Conservation (phyloP, 2,797 vertebrate species). For the Syngnathus acus region DNA sequence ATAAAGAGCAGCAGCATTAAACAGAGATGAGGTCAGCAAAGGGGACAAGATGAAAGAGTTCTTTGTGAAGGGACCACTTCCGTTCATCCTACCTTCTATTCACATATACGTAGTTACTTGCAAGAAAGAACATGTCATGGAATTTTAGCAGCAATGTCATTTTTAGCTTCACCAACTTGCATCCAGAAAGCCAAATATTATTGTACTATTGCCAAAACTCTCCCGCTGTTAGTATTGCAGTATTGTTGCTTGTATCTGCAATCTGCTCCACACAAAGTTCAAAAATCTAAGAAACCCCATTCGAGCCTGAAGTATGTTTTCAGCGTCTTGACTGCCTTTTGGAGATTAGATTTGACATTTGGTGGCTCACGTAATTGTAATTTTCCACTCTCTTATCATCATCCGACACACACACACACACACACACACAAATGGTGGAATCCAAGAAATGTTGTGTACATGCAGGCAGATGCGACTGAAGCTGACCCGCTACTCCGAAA, state of each 20-base stretch:
- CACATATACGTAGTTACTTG: neutral
- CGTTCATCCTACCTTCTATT: neutral
- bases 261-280: too few relatives aligned
- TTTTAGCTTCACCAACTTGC: neutral
- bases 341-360: neutral
- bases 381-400: conserved; percentile 4
- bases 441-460: conserved; percentile 47
- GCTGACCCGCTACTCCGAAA: conserved; percentile 44
- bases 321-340: neutral
- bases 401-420: neutral
- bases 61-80: conserved; percentile 4
- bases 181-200: neutral
- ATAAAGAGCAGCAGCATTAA: conserved; percentile 16
- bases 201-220: too few relatives aligned
- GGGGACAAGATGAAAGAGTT: conserved; percentile 9
- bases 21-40: conserved; percentile 13
- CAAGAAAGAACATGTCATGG: neutral
- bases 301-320: conserved; percentile 33
- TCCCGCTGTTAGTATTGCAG: too few relatives aligned
- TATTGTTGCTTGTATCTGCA: too few relatives aligned
- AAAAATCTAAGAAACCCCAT: conserved; percentile 36
- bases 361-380: neutral
- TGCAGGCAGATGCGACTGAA: conserved; percentile 43
- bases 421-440: conserved; percentile 28
- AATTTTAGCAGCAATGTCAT: neutral